Percentiles rank a stretch among this genome's conserved stretches.
Conservation (phyloP, 2,113 vertebrate species). For the Sylvia atricapilla region DNA sequence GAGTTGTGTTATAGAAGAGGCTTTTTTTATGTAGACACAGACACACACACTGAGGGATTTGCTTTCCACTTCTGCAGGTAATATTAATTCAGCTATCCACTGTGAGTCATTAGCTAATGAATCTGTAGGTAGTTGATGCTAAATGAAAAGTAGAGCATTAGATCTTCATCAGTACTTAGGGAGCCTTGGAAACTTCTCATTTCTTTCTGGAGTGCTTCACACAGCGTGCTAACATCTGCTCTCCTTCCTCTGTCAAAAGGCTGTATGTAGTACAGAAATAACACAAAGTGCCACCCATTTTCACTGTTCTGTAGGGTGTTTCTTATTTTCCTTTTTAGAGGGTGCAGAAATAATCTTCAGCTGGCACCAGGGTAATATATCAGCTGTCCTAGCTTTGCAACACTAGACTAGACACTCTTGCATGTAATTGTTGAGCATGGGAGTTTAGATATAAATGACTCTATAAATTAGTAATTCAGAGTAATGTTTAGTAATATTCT, state of each 20-base stretch:
- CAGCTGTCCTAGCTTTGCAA: not conserved
- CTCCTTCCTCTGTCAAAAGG: conserved; percentile 42
- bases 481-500: not conserved
- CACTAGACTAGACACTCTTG: not conserved
- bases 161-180: not conserved
- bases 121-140: not conserved
- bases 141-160: not conserved
- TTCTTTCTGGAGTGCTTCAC: not conserved
- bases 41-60: not conserved
- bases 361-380: not conserved
- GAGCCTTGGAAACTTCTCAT: conserved; percentile 4
- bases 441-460: not conserved
- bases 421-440: not conserved
- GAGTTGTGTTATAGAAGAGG: not conserved
- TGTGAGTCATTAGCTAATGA: conserved; percentile 18
- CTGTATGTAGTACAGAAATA: conserved; percentile 33
- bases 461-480: not conserved
- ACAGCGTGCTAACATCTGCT: conserved; percentile 52
- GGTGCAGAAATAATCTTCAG: conserved; percentile 43
- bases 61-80: not conserved
- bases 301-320: not conserved
- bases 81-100: not conserved
- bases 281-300: conserved; percentile 32
- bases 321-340: conserved; percentile 40
- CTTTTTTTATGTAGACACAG: not conserved